phyloP scores from a whole-genome alignment of 2,113 vertebrate genomes.

The Mesitornis unicolor region DNA sequence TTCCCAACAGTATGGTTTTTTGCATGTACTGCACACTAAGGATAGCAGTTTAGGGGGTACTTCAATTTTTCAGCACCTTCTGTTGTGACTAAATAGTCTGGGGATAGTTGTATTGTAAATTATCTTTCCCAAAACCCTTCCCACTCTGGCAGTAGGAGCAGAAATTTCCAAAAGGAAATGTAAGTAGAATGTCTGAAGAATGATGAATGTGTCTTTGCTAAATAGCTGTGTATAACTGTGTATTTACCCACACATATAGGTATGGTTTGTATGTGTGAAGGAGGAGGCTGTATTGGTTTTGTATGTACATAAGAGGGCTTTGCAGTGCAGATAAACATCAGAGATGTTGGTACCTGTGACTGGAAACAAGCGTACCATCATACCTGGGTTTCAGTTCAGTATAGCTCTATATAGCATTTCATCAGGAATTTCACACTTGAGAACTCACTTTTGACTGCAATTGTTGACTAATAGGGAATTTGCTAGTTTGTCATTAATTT shows the following conservation, averaged over 20 bases:
- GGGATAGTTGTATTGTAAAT: not conserved
- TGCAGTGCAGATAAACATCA: rapidly evolving
- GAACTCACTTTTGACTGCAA: not conserved
- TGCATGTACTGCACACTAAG: not conserved
- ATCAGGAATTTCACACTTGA: not conserved
- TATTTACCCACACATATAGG: not conserved
- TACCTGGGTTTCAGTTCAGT: not conserved
- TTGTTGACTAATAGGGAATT: not conserved
- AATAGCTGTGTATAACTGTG: not conserved
- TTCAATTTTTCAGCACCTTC: not conserved
- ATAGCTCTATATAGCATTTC: not conserved
- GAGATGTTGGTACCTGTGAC: not conserved
- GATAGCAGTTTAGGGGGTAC: no score
- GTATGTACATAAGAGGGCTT: not conserved
- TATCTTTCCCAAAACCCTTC: not conserved
- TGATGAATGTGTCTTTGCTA: not conserved
- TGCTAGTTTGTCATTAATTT: not conserved
- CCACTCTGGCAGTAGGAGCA: not conserved
- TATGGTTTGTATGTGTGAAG: not conserved
- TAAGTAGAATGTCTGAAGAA: not conserved
- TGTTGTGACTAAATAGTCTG: not conserved
- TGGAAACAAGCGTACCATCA: not conserved
- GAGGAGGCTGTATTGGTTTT: not conserved
- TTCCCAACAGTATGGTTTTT: not conserved
- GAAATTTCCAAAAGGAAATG: not conserved